Evolutionary conservation across 2,888 invertebrate species (phyloP), one percentile per base, ranked within the genome.

Genomic region (Tenthredo scrophulariae): DNA sequence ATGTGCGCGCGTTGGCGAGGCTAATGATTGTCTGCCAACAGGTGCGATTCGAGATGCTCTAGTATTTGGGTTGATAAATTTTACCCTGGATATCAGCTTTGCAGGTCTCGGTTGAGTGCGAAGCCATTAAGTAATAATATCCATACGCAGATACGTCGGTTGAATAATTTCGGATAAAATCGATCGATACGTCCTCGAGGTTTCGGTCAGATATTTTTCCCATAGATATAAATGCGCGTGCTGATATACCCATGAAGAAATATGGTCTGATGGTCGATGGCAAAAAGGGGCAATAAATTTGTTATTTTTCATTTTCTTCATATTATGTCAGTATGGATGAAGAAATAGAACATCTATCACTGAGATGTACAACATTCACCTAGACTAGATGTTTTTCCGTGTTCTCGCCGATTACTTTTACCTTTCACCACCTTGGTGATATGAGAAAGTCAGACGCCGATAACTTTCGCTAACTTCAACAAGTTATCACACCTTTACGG

Each of bases 131-230:
- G 9, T 77, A 33, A 43, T 54, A 15, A 6, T 54, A 26, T 54
- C 18, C 18, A 29, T 62, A 40, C 1, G n/a, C n/a, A 43, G 43
- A 26, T 43, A 26, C 46, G 15, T 46, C n/a, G 40, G 62, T 62
- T 80, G 15, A 62, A 80, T 62, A 15, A 62, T 80, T 40, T 80
- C 58, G 62, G 40, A 58, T 62, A 40, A 15, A 80, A 80, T 13
- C 62, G 15, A 62, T 58, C 40, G 40, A 58, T 43, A 80, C 62
- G 58, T 40, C 80, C 58, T 33, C 62, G 62, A 37, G 62, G n/a
- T 40, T 22, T 22, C 40, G 80, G 62, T 37, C 62, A 62, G 62
- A 62, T 62, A 62, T 62, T 80, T 62, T 79, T 80, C 26, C 22
- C 13, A 33, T 18, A 43, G 62, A 80, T 62, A 33, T 58, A 79